phyloP scores from a whole-genome alignment of 1,140 invertebrate species.

The Hormaphis cornu region DNA sequence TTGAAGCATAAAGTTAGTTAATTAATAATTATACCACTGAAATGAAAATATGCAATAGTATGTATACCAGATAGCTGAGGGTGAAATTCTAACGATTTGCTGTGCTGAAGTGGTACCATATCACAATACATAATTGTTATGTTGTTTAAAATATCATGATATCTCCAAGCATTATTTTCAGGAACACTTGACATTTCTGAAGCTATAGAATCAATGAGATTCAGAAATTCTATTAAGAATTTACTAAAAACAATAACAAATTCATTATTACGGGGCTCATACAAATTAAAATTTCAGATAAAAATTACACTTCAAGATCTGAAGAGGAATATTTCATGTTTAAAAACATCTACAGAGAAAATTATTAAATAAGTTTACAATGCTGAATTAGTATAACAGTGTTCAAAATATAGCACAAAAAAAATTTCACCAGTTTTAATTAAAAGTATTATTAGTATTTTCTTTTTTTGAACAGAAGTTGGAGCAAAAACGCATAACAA shows the following conservation, averaged over 20 bases:
- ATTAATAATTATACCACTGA: background rate
- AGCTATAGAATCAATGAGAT: constrained; percentile 16
- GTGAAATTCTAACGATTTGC: constrained; percentile 64
- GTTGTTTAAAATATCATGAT: constrained; percentile 61
- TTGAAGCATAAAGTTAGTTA: background rate
- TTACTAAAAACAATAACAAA: constrained; percentile 21
- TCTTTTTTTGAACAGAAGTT: too few relatives aligned
- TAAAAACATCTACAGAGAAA: too few relatives aligned
- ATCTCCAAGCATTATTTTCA: constrained; percentile 47
- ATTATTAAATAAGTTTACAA: too few relatives aligned
- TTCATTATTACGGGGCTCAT: background rate
- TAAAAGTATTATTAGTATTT: too few relatives aligned
- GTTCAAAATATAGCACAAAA: too few relatives aligned
- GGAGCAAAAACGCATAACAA: too few relatives aligned
- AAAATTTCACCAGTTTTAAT: too few relatives aligned
- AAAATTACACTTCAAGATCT: too few relatives aligned
- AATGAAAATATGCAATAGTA: background rate
- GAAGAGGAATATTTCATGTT: too few relatives aligned
- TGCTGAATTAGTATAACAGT: too few relatives aligned
- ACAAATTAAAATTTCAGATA: too few relatives aligned
- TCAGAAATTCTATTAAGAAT: constrained; percentile 26
- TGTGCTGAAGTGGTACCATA: constrained; percentile 67
- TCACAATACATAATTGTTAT: constrained; percentile 70
- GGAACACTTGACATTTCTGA: constrained; percentile 14
- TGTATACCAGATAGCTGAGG: constrained; percentile 69